phyloP scores from a whole-genome alignment of 2,888 invertebrate species.

The Coremacera marginata region DNA sequence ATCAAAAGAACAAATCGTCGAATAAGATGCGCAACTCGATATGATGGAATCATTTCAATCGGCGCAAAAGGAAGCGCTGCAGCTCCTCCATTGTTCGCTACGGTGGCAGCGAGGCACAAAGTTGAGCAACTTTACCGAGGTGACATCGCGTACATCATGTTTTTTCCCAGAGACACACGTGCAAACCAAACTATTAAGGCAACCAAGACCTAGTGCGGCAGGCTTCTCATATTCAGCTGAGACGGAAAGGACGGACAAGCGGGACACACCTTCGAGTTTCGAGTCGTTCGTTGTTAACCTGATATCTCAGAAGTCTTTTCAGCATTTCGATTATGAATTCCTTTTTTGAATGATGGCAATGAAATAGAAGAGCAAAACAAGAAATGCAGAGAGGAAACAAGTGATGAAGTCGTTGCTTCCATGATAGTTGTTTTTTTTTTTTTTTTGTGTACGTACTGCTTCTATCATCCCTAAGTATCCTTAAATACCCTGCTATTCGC shows the following conservation, averaged over 20 bases:
- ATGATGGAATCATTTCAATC: constrained; percentile 11
- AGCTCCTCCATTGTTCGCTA: constrained; percentile 44
- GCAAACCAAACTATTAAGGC: constrained; percentile 1
- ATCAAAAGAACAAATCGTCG: constrained; percentile 16
- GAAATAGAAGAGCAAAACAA: constrained; percentile 4
- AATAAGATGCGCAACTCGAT: constrained; percentile 15
- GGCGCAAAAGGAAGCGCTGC: background rate
- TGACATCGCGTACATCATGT: constrained; percentile 7
- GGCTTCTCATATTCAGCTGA: constrained; percentile 19
- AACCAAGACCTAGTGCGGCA: background rate
- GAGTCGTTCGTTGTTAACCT: constrained; percentile 54
- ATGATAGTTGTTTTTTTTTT: constrained; percentile 54
- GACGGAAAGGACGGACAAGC: constrained; percentile 49
- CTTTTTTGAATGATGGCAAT: constrained; percentile 41
- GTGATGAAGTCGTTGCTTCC: constrained; percentile 67
- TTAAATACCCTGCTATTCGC: constrained; percentile 26
- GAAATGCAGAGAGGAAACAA: constrained; percentile 58
- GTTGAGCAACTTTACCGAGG: constrained; percentile 61
- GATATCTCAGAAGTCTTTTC: constrained; percentile 58
- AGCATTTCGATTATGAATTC: constrained; percentile 39
- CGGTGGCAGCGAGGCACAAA: constrained; percentile 55
- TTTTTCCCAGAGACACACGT: constrained; percentile 32
- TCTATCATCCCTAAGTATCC: constrained; percentile 23
- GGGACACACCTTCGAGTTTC: constrained; percentile 61
- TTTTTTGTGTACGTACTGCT: constrained; percentile 24